A percentile compares a stretch with the other conserved stretches of the same genome.
These are phyloP conservation scores for Pygoscelis antarcticus DNA, from an alignment of 2,113 vertebrate species.

Conservation along the genomic window DNA sequence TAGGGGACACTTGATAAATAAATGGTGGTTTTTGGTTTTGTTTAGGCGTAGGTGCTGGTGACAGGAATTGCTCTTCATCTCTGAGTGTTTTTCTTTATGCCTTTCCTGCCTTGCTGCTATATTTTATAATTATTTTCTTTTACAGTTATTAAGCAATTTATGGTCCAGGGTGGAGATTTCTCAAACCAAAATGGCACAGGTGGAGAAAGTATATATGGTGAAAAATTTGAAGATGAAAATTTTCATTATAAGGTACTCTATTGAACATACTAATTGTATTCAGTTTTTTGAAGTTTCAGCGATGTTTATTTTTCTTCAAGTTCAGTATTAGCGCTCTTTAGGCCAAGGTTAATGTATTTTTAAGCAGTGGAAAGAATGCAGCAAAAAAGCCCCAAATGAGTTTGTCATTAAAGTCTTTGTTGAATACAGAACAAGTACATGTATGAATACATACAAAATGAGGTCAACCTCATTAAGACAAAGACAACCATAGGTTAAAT, in stretches of 20 bases:
- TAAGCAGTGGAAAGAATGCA: neutral
- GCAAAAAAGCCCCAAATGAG: neutral
- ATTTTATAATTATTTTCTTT: slow-evolving; percentile 4
- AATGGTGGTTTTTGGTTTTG: neutral
- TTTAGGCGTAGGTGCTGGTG: neutral
- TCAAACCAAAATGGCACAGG: slow-evolving; percentile 96
- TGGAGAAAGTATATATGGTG: slow-evolving; percentile 98
- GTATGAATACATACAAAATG: neutral
- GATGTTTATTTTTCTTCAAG: neutral
- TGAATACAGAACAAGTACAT: neutral
- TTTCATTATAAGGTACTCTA: slow-evolving; percentile 90
- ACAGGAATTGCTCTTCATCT: neutral
- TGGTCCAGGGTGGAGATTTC: slow-evolving; percentile 97
- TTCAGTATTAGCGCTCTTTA: neutral
- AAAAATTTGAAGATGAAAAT: slow-evolving; percentile 98
- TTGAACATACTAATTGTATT: neutral
- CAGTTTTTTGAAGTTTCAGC: neutral
- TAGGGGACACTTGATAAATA: neutral
- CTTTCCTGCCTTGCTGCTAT: neutral
- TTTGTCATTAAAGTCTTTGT: neutral
- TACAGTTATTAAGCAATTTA: slow-evolving; percentile 96
- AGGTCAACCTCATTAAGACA: neutral
- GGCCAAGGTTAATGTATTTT: neutral
- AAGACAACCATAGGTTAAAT: neutral
- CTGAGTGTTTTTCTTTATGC: neutral